Evolutionary conservation across 2,797 vertebrate genomes (phyloP), one percentile per base, ranked within the genome.

Genomic region (Distichodus sexfasciatus): DNA sequence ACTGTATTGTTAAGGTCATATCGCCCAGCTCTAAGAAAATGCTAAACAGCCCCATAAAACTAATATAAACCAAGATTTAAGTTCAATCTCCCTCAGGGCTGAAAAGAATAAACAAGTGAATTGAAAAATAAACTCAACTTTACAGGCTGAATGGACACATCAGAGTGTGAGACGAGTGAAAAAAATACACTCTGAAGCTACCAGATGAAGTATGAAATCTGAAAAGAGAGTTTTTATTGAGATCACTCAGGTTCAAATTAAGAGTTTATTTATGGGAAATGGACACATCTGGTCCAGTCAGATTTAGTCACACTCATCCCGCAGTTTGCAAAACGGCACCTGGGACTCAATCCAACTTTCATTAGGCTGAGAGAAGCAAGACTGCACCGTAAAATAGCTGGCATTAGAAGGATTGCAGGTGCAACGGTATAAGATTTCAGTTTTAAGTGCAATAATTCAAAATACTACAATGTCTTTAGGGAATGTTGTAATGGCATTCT

Each of bases 11-110:
- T n/a, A n/a, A n/a, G n/a, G n/a, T n/a, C n/a, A n/a, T n/a, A n/a
- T n/a, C n/a, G n/a, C n/a, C n/a, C n/a, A n/a, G n/a, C n/a, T n/a
- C n/a, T n/a, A n/a, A n/a, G n/a, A n/a, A n/a, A n/a, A n/a, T n/a
- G 21, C 19, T 47, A 24, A 47, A 47, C 44, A 47, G 8, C 12
- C 4, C 23, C 21, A 48, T 1, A 11, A 14, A 23, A 15, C n/a
- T 9, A 53, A 53, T 28, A 53, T 31, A 53, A 53, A n/a, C 48
- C 48, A 8, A 53, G 50, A 53, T 17, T 53, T 33, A 31, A 51
- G 28, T 17, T 17, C n/a, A 53, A 10, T 53, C 28, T 33, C 14
- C 3, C 46, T 48, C 23, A 24, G 10, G 14, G 11, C 46, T 46
- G 43, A 21, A 48, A 5, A 46, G 8, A 11, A 5, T 19, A 6